phyloP scores from a whole-genome alignment of 2,888 invertebrate species.

The Hybos culiciformis region DNA sequence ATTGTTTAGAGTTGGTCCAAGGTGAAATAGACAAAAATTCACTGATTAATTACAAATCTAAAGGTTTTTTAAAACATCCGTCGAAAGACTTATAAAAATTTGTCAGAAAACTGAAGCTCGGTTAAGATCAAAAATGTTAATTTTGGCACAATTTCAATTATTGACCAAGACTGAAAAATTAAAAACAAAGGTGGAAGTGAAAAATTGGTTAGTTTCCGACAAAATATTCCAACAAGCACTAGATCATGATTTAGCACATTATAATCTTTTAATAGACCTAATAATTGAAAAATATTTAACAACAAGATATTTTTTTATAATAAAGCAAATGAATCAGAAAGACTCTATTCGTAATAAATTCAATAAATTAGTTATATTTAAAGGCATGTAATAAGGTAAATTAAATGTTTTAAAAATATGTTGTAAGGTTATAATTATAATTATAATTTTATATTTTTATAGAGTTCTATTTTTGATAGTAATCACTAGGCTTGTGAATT shows the following conservation, averaged over 20 bases:
- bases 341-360: background rate
- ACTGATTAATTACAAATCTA: background rate
- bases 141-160: background rate
- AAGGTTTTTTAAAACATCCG: background rate
- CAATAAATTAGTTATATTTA: background rate
- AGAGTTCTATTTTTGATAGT: too few species aligned
- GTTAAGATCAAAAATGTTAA: too few species aligned
- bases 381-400: too few species aligned
- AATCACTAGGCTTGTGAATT: too few species aligned
- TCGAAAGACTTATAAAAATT: background rate
- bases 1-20: background rate
- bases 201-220: too few species aligned
- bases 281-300: background rate
- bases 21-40: background rate
- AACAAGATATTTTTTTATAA: background rate
- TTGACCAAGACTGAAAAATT: too few species aligned
- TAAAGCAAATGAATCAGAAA: background rate
- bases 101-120: background rate
- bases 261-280: background rate
- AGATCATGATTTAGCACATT: too few species aligned
- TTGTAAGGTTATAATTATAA: too few species aligned
- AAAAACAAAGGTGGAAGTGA: too few species aligned
- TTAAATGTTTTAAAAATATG: too few species aligned
- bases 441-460: too few species aligned
- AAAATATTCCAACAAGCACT: too few species aligned